These are phyloP conservation scores for Amniataba percoides DNA, from an alignment of 2,797 vertebrate genomes.

Conservation along the genomic window DNA sequence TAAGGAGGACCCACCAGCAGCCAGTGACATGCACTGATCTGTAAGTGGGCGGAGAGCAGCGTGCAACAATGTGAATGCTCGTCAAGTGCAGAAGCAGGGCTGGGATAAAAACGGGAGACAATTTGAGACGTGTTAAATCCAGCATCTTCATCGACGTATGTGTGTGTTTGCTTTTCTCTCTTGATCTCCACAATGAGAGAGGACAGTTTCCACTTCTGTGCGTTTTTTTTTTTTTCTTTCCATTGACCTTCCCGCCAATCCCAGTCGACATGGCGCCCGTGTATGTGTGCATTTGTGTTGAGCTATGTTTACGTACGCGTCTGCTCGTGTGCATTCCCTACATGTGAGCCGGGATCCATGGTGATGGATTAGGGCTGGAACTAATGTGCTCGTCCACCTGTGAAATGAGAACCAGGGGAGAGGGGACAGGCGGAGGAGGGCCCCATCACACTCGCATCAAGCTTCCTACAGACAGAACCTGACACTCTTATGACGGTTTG, in stretches of 20 bases:
- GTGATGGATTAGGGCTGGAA: slow-evolving; percentile 80
- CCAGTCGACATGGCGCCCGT: not conserved
- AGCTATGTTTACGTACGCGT: slow-evolving; percentile 28
- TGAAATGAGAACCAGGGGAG: slow-evolving; percentile 83
- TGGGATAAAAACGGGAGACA: slow-evolving; percentile 20
- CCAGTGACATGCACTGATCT: slow-evolving; percentile 50
- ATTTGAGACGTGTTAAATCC: slow-evolving; percentile 23
- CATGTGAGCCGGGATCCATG: slow-evolving; percentile 55
- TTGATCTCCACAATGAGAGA: not conserved
- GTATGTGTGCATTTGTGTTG: slow-evolving; percentile 6
- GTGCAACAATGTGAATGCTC: not conserved
- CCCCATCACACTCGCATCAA: slow-evolving; percentile 58
- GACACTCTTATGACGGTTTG: slow-evolving; percentile 62
- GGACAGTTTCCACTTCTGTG: not conserved
- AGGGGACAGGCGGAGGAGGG: slow-evolving; percentile 54
- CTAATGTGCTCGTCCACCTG: slow-evolving; percentile 84
- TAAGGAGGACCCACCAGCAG: slow-evolving; percentile 56
- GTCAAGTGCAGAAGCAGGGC: slow-evolving; percentile 7
- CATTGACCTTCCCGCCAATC: slow-evolving; percentile 17
- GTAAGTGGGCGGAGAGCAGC: slow-evolving; percentile 32
- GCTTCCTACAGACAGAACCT: slow-evolving; percentile 65
- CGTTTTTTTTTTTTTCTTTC: slow-evolving; percentile 16
- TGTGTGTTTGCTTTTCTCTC: not conserved
- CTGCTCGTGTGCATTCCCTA: slow-evolving; percentile 34
- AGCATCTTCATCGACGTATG: not conserved